Base-by-base conservation (phyloP, 2,888 invertebrate species). In the Mayetiola destructor region DNA sequence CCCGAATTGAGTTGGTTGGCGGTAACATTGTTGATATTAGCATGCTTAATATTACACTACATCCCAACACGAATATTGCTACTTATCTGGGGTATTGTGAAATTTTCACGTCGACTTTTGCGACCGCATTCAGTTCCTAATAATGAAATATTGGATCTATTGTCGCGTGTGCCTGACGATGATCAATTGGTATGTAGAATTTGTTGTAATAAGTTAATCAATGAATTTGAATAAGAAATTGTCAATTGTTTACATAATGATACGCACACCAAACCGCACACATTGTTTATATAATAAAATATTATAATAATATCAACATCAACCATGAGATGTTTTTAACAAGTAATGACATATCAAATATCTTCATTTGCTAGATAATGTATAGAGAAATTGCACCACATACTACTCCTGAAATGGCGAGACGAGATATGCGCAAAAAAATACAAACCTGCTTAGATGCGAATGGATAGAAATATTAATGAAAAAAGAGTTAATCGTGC, bases 1-100 rank as follows among this genome's bases (percentile, higher is more conserved):
- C 94, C 96, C 61, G 96, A 94, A 77, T 75, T 99, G 63, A 94
- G 95, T 65, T 89, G 88, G 76, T 77, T 99, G 71, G 92, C 94
- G 18, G 86, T 95, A 64, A 73, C 85, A 39, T 78, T 90, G 65
- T 74, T 93, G 56, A 69, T 83, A 59, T 75, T 82, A 55, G 88
- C 82, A 12, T 81, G 84, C 63, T 62, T 88, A 56, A 83, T 96
- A 10, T 75, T 97, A 18, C 96, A 94, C 68, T 79, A 86, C 63
- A 80, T 99, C 66, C 95, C 96, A 37, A 73, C 95, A 56, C 80
- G 94, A 66, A 89, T 87, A 70, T 76, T 97, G 53, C 79, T 97
- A 56, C 82, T 97, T 78, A 79, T 84, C 18, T 96, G 95, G 94
- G 97, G 96, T 64, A 67, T 92, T 59, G 93, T 95, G 74, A 99